These are phyloP conservation scores for Sisor rabdophorus DNA, from an alignment of 2,113 vertebrate species.

Conservation along the genomic window DNA sequence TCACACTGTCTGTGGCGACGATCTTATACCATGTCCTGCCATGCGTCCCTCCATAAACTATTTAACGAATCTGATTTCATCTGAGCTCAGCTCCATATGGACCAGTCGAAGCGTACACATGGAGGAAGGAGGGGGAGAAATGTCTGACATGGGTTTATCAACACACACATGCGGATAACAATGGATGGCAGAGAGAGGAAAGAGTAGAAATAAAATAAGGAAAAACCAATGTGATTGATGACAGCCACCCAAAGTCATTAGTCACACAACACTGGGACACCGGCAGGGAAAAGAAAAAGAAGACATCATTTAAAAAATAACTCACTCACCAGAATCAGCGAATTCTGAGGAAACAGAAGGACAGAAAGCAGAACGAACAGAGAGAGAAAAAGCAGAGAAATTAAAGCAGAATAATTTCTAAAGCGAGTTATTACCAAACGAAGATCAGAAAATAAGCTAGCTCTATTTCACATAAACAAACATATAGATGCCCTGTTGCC, in stretches of 20 bases:
- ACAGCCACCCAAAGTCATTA: not conserved
- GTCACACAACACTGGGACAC: constrained; percentile 11
- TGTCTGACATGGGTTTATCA: not conserved
- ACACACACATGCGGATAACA: not conserved
- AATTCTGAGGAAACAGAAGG: constrained; percentile 73
- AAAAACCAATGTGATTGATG: not conserved
- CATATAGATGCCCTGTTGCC: too few relatives aligned
- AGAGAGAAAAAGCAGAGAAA: constrained; percentile 59
- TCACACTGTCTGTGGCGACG: constrained; percentile 5
- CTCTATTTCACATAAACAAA: too few relatives aligned
- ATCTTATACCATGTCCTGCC: not conserved
- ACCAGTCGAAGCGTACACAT: constrained; percentile 6
- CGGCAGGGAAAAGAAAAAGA: not conserved
- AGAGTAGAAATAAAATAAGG: not conserved
- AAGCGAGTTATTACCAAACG: not conserved
- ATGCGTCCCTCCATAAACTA: constrained; percentile 10
- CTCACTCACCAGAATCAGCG: constrained; percentile 80
- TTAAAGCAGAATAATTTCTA: constrained; percentile 40
- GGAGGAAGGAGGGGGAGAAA: not conserved
- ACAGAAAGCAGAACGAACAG: constrained; percentile 53
- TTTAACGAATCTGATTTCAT: constrained; percentile 21
- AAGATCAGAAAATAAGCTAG: too few relatives aligned
- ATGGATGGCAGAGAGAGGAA: not conserved
- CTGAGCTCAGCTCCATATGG: constrained; percentile 3
- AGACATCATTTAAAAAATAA: constrained; percentile 63